phyloP scores from a whole-genome alignment of 1,140 invertebrate genomes.

The Colletes latitarsis region DNA sequence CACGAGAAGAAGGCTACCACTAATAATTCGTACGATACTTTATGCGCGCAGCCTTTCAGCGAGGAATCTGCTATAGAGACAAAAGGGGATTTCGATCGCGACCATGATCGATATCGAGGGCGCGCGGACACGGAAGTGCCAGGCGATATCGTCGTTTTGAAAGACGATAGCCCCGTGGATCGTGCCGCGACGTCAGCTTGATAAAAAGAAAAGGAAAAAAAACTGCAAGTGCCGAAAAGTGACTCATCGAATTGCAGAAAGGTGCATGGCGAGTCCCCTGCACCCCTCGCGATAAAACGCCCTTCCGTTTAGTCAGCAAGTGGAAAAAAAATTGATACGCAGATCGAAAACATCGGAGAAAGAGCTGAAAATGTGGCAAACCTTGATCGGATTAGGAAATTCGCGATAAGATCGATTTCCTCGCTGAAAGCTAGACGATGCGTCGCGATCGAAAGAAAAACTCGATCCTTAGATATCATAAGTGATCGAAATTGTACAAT shows the following conservation, averaged over 20 bases:
- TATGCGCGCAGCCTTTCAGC: too few relatives aligned
- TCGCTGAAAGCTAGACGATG: neutral
- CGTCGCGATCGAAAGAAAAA: neutral
- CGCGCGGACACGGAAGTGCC: conserved; percentile 29
- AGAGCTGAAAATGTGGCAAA: neutral
- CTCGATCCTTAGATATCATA: neutral
- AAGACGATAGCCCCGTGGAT: conserved; percentile 31
- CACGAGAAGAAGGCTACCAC: too few relatives aligned
- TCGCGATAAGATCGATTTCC: conserved; percentile 6
- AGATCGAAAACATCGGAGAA: neutral
- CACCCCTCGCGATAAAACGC: conserved; percentile 8
- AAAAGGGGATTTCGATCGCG: neutral
- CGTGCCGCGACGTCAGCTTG: conserved; percentile 38
- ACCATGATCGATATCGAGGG: neutral
- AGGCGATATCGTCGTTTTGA: conserved; percentile 31
- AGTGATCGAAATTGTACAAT: too few relatives aligned
- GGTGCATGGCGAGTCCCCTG: conserved; percentile 13
- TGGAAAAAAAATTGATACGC: conserved; percentile 30
- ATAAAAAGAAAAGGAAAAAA: conserved; percentile 44
- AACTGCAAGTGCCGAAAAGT: conserved; percentile 60
- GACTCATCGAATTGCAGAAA: conserved; percentile 70
- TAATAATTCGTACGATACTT: too few relatives aligned
- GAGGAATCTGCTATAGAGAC: neutral
- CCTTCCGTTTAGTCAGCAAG: neutral
- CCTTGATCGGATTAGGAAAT: conserved; percentile 4